A percentile compares a stretch with the other conserved stretches of the same genome.
Evolutionary conservation across 1,140 invertebrate genomes (phyloP).

Genomic region (Pogonus chalceus): DNA sequence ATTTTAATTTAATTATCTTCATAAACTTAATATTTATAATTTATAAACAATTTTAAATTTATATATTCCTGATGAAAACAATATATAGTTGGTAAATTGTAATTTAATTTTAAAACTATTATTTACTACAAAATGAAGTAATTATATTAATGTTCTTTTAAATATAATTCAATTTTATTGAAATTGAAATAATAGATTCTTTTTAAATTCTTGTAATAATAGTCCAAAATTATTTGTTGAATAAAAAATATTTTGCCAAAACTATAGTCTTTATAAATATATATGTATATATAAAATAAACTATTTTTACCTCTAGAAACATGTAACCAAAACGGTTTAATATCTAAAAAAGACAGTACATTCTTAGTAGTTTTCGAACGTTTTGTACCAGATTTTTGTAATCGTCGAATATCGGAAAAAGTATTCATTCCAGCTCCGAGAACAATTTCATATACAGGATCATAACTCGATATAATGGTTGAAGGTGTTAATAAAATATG

Average conservation of each 20-base stretch:
- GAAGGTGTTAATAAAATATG: slow-evolving; percentile 45
- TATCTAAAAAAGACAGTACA: slow-evolving; percentile 41
- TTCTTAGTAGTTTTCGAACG: slow-evolving; percentile 36
- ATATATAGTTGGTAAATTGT: too few relatives aligned
- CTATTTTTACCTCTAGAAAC: slow-evolving; percentile 39
- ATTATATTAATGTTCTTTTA: too few relatives aligned
- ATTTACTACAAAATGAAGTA: too few relatives aligned
- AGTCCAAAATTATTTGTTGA: neutral
- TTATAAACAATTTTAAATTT: too few relatives aligned
- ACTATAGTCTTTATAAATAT: too few relatives aligned
- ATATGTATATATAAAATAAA: neutral
- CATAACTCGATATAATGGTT: slow-evolving; percentile 26
- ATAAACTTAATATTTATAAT: too few relatives aligned
- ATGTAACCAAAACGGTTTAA: slow-evolving; percentile 45
- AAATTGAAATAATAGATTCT: too few relatives aligned
- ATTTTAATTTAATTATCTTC: too few relatives aligned
- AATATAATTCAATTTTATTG: too few relatives aligned
- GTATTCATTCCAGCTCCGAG: slow-evolving; percentile 49
- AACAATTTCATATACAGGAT: slow-evolving; percentile 51
- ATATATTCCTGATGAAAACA: too few relatives aligned
- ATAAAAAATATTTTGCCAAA: neutral
- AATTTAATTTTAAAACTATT: too few relatives aligned
- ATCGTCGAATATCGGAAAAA: slow-evolving; percentile 46
- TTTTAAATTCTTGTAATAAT: neutral
- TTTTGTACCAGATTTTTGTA: slow-evolving; percentile 38